phyloP scores from a whole-genome alignment of 2,797 vertebrate species.

The Peromyscus aztecus region DNA sequence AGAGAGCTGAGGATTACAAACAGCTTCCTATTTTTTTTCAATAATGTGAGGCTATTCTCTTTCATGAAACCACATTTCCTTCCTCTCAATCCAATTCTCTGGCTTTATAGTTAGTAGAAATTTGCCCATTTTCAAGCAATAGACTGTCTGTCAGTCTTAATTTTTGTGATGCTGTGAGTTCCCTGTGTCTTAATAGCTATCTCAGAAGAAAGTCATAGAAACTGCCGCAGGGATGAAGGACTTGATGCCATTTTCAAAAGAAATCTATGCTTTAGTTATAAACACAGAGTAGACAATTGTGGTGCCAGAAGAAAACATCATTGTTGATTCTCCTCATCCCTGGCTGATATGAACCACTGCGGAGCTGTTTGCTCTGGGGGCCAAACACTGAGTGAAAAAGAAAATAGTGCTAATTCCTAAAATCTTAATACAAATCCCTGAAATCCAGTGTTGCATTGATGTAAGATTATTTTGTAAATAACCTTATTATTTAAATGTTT shows the following conservation, averaged over 20 bases:
- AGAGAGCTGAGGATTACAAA: not conserved
- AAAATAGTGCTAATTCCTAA: not conserved
- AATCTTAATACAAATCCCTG: not conserved
- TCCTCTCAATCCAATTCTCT: not conserved
- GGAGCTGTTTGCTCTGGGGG: not conserved
- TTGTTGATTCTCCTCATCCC: not conserved
- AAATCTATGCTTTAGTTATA: not conserved
- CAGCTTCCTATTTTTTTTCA: not conserved
- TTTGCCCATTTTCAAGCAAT: constrained; percentile 54
- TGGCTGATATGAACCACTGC: not conserved
- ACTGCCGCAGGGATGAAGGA: not conserved
- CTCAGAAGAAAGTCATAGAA: constrained; percentile 21
- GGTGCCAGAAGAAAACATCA: not conserved
- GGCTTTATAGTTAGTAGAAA: constrained; percentile 40
- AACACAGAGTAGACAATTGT: not conserved
- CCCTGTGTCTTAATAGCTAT: constrained; percentile 41
- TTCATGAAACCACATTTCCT: not conserved
- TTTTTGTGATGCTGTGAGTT: constrained; percentile 22
- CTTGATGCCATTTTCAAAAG: constrained; percentile 1
- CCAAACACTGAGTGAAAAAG: not conserved
- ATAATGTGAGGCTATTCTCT: not conserved
- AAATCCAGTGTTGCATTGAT: not conserved
- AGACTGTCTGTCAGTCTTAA: constrained; percentile 51
- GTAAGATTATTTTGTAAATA: constrained; percentile 1
- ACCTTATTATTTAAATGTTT: not conserved